These are phyloP conservation scores for Tamias sibiricus DNA, from an alignment of 2,113 vertebrate species.

Conservation along the genomic window DNA sequence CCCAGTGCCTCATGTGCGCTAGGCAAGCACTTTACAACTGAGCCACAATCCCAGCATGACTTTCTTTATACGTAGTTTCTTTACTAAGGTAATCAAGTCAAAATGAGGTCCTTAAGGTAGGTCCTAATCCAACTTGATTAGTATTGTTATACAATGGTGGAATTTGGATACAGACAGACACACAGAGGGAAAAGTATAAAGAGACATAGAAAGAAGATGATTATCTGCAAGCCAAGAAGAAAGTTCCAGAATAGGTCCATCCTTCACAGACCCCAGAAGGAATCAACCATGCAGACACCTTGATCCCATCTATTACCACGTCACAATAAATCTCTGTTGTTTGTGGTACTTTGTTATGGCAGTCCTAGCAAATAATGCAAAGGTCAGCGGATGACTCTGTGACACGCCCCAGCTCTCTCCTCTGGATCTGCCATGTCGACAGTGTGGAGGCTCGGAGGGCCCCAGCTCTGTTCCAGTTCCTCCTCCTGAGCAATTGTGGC, in stretches of 20 bases:
- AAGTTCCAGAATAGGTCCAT: neutral
- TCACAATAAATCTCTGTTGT: neutral
- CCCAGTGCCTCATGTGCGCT: too few species aligned
- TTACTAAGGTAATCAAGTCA: neutral
- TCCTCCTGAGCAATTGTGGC: neutral
- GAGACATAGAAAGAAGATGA: neutral
- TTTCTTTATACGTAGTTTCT: neutral
- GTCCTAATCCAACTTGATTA: neutral
- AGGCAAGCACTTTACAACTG: too few species aligned
- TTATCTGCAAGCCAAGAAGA: neutral
- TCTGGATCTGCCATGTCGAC: neutral
- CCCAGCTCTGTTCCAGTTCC: neutral
- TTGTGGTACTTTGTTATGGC: neutral
- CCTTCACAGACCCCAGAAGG: neutral
- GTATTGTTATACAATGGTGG: neutral
- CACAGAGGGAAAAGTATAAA: neutral
- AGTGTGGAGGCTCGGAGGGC: neutral
- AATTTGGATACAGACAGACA: neutral
- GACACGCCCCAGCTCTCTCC: neutral
- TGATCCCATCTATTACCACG: neutral
- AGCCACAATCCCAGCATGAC: too few species aligned
- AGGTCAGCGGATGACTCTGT: neutral
- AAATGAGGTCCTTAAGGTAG: neutral
- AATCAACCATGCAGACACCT: neutral
- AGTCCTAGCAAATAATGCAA: neutral